Conservation (phyloP, 2,113 vertebrate genomes). For the Protomyctophum bolini region DNA sequence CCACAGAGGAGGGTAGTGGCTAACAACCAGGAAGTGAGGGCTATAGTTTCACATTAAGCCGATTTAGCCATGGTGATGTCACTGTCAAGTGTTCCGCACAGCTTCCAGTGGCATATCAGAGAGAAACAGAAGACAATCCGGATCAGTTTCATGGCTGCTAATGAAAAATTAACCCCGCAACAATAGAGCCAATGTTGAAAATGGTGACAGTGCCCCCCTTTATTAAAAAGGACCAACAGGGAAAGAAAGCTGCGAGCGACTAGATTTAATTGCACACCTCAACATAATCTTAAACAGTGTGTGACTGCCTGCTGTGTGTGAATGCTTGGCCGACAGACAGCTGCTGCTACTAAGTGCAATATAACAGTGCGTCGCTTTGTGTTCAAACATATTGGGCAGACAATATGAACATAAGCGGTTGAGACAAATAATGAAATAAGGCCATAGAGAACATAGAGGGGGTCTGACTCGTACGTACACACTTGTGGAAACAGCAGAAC, state of each 20-base stretch:
- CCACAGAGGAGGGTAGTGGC: too few species aligned
- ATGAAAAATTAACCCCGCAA: too few species aligned
- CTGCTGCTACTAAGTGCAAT: conserved; percentile 60
- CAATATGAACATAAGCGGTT: conserved; percentile 35
- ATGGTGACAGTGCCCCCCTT: too few species aligned
- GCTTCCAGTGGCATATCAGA: too few species aligned
- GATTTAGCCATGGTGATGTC: too few species aligned
- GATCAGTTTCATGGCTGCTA: too few species aligned
- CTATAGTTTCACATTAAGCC: too few species aligned
- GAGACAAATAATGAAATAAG: conserved; percentile 32
- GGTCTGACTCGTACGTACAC: conserved; percentile 40
- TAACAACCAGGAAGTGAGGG: too few species aligned
- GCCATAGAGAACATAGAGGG: conserved; percentile 14
- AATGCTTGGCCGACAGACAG: conserved; percentile 55
- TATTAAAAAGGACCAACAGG: conserved; percentile 7
- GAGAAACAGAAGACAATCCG: too few species aligned
- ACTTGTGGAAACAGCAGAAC: too few species aligned
- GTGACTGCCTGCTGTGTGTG: conserved; percentile 27
- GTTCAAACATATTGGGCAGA: conserved; percentile 55
- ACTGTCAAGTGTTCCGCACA: too few species aligned
- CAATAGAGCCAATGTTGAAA: too few species aligned
- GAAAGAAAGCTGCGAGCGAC: conserved; percentile 24
- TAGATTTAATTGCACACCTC: conserved; percentile 52
- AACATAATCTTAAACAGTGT: conserved; percentile 46
- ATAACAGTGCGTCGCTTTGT: conserved; percentile 36